Conservation (phyloP, 2,888 invertebrate genomes). For the Drosophila picticornis region DNA sequence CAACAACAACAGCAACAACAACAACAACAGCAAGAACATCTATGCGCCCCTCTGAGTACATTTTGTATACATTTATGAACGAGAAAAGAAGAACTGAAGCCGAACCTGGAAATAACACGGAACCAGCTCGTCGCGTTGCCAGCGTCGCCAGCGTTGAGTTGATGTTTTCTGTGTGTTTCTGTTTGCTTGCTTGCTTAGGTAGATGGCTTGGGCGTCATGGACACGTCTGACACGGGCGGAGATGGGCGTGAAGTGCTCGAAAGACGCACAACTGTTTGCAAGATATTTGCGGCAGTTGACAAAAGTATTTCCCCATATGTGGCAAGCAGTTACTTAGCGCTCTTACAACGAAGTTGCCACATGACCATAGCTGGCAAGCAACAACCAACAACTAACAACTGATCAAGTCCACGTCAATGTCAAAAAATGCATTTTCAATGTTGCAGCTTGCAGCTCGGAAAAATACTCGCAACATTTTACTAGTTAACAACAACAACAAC, state of each 20-base stretch:
- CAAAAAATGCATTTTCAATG: conserved; percentile 11
- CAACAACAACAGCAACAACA: background rate
- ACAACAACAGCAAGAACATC: background rate
- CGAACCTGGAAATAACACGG: conserved; percentile 35
- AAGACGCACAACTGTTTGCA: conserved; percentile 53
- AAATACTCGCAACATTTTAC: conserved; percentile 5
- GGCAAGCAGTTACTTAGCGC: conserved; percentile 53
- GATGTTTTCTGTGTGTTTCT: background rate
- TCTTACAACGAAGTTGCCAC: conserved; percentile 40
- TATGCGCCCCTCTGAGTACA: background rate
- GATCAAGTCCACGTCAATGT: conserved; percentile 14
- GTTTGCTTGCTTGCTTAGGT: conserved; percentile 62
- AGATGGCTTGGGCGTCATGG: conserved; percentile 19
- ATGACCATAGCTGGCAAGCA: conserved; percentile 47
- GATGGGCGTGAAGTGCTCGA: background rate
- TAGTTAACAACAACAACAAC: background rate
- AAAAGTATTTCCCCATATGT: conserved; percentile 64
- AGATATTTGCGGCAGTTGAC: conserved; percentile 57
- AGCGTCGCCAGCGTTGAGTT: conserved; percentile 28
- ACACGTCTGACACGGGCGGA: background rate
- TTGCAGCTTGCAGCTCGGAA: conserved; percentile 25
- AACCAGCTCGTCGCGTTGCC: conserved; percentile 48
- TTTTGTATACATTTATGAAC: conserved; percentile 34
- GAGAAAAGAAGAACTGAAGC: background rate
- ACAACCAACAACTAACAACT: conserved; percentile 23